Conservation (phyloP, 2,113 vertebrate genomes). For the Saiga tatarica region DNA sequence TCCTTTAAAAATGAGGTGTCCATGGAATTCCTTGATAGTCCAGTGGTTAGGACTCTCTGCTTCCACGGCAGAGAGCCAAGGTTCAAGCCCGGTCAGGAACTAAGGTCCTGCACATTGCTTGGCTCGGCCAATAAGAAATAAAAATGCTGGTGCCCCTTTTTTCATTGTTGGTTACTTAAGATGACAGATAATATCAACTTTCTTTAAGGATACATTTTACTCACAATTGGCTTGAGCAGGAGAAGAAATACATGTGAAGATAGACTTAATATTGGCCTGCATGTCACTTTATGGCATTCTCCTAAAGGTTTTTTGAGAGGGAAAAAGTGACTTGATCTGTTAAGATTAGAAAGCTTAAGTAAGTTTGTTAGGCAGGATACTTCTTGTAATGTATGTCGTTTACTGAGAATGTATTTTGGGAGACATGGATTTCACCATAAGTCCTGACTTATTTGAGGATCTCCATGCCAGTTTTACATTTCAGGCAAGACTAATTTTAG, state of each 20-base stretch:
- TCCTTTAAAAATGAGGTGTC: neutral
- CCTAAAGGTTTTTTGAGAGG: neutral
- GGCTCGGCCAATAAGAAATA: neutral
- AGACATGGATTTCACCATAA: neutral
- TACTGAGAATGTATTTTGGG: neutral
- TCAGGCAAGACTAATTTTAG: conserved; percentile 20
- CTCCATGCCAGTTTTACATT: neutral
- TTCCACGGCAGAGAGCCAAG: neutral
- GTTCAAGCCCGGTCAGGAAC: neutral
- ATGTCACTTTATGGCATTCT: neutral
- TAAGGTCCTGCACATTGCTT: neutral
- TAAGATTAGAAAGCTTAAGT: neutral
- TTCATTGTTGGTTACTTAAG: neutral
- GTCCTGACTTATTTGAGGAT: conserved; percentile 2
- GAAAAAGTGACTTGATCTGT: conserved; percentile 2
- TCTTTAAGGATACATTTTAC: neutral
- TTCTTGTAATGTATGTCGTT: neutral
- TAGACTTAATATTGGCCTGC: neutral
- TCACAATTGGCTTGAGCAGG: neutral
- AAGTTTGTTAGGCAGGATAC: neutral
- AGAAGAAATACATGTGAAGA: neutral
- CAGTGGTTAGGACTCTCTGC: neutral
- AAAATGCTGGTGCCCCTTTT: neutral
- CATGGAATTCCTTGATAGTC: neutral
- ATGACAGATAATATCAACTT: neutral